Percentiles rank a stretch among this genome's conserved stretches.
Evolutionary conservation across 2,113 vertebrate species (phyloP).

Genomic region (Calonectris borealis): DNA sequence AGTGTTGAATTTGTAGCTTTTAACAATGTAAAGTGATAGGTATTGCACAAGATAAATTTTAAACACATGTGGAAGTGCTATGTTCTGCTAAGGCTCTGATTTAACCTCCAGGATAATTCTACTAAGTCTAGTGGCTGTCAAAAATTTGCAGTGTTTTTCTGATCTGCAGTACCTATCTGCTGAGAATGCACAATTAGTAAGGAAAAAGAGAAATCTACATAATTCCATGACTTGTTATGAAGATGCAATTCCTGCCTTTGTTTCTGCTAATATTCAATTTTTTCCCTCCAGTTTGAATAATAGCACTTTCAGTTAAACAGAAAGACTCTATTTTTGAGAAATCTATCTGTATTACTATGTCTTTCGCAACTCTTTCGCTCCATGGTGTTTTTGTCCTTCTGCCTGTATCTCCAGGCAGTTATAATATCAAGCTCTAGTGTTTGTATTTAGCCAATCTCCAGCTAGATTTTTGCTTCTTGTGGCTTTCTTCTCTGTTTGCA

Average conservation of each 20-base stretch:
- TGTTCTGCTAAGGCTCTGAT: not conserved
- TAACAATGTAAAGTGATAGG: not conserved
- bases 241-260: not conserved
- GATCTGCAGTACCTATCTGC: not conserved
- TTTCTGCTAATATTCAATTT: not conserved
- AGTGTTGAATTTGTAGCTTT: not conserved
- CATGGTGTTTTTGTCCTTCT: not conserved
- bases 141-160: not conserved
- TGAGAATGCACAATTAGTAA: not conserved
- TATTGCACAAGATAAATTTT: not conserved
- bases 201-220: not conserved
- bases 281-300: not conserved
- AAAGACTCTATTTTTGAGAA: not conserved
- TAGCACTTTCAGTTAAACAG: not conserved
- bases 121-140: not conserved
- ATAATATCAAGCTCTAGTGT: not conserved
- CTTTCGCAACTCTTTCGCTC: not conserved
- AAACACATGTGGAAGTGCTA: not conserved
- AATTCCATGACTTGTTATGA: not conserved
- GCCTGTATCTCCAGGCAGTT: not conserved
- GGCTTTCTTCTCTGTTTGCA: not conserved
- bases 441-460: not conserved
- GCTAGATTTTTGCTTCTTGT: not conserved
- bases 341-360: not conserved
- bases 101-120: not conserved